Evolutionary conservation across 2,888 invertebrate genomes (phyloP), one percentile per base, ranked within the genome.

Genomic region (Polia nebulosa): DNA sequence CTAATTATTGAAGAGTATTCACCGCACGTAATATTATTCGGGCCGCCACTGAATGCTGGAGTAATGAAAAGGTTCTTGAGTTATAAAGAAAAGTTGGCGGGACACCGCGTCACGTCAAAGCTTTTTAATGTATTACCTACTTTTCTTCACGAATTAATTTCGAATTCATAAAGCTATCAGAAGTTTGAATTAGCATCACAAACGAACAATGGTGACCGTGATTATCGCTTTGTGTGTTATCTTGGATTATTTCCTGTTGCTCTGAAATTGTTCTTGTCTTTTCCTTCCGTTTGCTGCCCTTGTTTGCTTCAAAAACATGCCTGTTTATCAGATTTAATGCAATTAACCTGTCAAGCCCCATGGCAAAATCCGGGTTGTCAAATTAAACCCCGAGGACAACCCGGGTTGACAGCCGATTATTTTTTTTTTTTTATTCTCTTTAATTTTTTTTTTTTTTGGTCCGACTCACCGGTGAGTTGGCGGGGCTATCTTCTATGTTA

Each of bases 51-150:
- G 76, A 87, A 85, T 86, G 73, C 70, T 67, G 63, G 71, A 70
- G 67, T 84, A 84, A 85, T 87, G 83, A 85, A 87, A 84, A 86
- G 83, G 82, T 83, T 87, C 79, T 81, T 76, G 85, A 78, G 57
- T 74, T 81, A 64, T 53, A 82, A 80, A 75, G 65, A 47, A 83
- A 86, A 85, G 81, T 85, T 80, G 68, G 52, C 44, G 61, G 60
- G 63, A 69, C 67, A 78, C 65, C 74, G 62, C 52, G 49, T 55
- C 76, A 76, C 78, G 80, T 74, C 58, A 64, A 25, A 41, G 63
- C 47, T 78, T 74, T 77, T 73, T 60, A 59, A 72, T 69, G 61
- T 73, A 76, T 72, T 59, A 55, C 52, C 27, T 58, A 76, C 68
- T 73, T 83, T 82, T 80, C 75, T 76, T 81, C 72, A 20, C 20